Base-by-base conservation (phyloP, 2,888 invertebrate genomes). In the Odontocolon sp. region DNA sequence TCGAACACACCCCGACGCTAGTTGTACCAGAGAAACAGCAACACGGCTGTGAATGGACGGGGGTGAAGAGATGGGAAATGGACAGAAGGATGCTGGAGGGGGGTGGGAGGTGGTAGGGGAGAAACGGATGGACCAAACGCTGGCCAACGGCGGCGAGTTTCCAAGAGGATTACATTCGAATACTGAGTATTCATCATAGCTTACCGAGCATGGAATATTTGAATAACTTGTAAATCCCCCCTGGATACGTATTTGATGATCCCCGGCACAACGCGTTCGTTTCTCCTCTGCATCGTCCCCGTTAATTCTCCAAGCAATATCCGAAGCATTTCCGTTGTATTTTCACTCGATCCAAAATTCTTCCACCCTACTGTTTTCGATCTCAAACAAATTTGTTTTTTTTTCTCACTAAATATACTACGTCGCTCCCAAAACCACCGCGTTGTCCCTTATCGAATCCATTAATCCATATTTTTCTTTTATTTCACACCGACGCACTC, bases 171-270 rank as follows among this genome's bases (percentile, higher is more conserved):
- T 85, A 85, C 83, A 83, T 80, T 82, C 74, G 81, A 83, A 81
- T 82, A 77, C 70, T 73, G 81, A 82, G 83, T 82, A 83, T 85
- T 83, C 84, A 82, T 83, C 82, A 80, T 81, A 80, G 81, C 82
- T 83, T 81, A 83, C 76, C 79, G 80, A 67, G 76, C 67, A 73
- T 68, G 72, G 81, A 83, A 85, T 86, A 84, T 85, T 84, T 82
- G 83, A 85, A 86, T 86, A 85, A 86, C 82, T 83, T 84, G 83
- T 84, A 82, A 87, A 85, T 83, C 80, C 82, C 54, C 9, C 36
- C 40, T 57, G 68, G 76, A 81, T 81, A 79, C 80, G 80, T 80
- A 82, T 86, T 82, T 78, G 80, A 82, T 80, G 80, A 75, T 70
- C 36, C 76, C 74, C 54, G 69, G 64, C 68, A 64, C 42, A 70